Percentiles rank a stretch among this genome's conserved stretches.
phyloP scores from a whole-genome alignment of 1,140 invertebrate genomes.

The Drosophila lowei region DNA sequence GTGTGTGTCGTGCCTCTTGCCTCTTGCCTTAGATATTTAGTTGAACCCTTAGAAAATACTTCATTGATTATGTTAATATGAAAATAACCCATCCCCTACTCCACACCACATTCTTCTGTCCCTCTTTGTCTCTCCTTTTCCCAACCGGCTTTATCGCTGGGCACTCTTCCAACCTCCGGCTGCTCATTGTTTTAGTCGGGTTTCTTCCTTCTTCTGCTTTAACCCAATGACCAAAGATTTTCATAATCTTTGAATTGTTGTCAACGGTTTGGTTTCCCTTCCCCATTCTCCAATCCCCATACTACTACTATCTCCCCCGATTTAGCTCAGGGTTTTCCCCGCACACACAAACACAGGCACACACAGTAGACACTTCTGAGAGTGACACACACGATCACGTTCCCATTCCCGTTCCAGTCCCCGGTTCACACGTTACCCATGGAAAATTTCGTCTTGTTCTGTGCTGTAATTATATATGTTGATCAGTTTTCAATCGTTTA shows the following conservation, averaged over 20 bases:
- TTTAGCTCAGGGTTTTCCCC: slow-evolving; percentile 23
- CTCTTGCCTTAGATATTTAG: slow-evolving; percentile 41
- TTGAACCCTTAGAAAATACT: slow-evolving; percentile 42
- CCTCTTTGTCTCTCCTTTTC: slow-evolving; percentile 12
- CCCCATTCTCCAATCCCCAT: background rate
- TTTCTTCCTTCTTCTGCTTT: slow-evolving; percentile 12
- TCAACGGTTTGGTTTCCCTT: slow-evolving; percentile 33
- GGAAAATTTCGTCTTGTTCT: slow-evolving; percentile 45
- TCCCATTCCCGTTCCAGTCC: slow-evolving; percentile 16
- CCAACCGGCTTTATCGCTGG: too few relatives aligned
- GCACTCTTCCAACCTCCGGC: background rate
- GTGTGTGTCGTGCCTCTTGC: slow-evolving; percentile 18
- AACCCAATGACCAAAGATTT: slow-evolving; percentile 57
- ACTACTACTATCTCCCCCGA: background rate
- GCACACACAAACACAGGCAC: slow-evolving; percentile 1
- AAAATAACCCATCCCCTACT: slow-evolving; percentile 46
- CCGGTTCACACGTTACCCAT: slow-evolving; percentile 63
- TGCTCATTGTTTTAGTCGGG: background rate
- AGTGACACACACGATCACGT: slow-evolving; percentile 12
- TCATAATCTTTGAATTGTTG: slow-evolving; percentile 64
- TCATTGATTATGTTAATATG: slow-evolving; percentile 76
- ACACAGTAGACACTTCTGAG: background rate
- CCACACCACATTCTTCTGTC: slow-evolving; percentile 26
- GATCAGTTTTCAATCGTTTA: slow-evolving; percentile 65
- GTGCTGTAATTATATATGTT: slow-evolving; percentile 53